Evolutionary conservation across 2,113 vertebrate species (phyloP).

Genomic region (Heloderma charlesbogerti): DNA sequence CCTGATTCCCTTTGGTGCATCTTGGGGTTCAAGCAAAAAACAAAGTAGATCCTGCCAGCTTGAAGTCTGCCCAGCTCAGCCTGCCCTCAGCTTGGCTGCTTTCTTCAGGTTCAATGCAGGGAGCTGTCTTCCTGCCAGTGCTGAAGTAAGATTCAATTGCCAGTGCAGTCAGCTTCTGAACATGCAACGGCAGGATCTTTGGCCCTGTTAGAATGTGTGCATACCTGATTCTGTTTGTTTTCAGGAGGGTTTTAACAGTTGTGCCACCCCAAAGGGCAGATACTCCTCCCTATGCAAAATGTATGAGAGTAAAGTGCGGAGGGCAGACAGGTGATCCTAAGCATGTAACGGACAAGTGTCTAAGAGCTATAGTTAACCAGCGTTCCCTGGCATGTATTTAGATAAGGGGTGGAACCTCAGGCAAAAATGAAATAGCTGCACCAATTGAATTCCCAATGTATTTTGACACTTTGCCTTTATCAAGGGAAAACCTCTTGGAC

Average conservation of each 20-base stretch:
- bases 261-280: background rate
- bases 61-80: background rate
- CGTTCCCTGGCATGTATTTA: background rate
- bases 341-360: background rate
- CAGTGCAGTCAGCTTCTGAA: background rate
- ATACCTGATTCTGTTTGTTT: background rate
- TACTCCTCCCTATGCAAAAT: too few species aligned
- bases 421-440: too few species aligned
- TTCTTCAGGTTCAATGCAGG: background rate
- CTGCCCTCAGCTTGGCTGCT: background rate
- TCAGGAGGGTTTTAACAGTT: background rate
- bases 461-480: too few species aligned
- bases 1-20: too few species aligned
- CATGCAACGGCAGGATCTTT: background rate
- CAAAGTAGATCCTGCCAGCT: too few species aligned
- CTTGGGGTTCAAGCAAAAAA: too few species aligned
- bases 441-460: too few species aligned
- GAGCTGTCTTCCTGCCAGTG: background rate
- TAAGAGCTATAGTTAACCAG: background rate
- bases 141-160: background rate
- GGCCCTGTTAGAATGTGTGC: background rate
- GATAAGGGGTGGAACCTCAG: background rate
- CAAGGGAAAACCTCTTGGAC: too few species aligned
- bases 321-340: background rate
- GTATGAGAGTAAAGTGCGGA: background rate